Evolutionary conservation across 1,140 invertebrate genomes (phyloP).

Genomic region (Cardiocondyla obscurior): DNA sequence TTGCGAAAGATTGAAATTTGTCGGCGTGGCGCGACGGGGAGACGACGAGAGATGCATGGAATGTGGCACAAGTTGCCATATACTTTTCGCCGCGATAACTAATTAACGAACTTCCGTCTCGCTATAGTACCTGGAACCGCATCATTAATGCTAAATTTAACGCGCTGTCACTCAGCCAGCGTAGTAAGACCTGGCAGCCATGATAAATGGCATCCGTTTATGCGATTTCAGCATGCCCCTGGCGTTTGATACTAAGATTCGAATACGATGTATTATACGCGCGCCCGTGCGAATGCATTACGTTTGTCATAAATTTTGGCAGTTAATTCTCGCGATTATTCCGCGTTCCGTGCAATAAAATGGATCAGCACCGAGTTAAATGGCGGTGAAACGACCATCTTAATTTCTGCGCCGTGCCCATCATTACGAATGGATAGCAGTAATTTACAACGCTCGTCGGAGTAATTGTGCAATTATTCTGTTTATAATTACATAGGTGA

Average conservation of each 20-base stretch:
- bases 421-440: conserved; percentile 12
- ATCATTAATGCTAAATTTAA: conserved; percentile 69
- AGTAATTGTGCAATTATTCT: conserved; percentile 26
- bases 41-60: conserved; percentile 11
- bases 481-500: conserved; percentile 9
- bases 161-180: conserved; percentile 61
- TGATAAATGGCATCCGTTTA: conserved; percentile 64
- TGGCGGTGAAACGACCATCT: conserved; percentile 30
- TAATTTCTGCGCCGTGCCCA: not conserved
- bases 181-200: conserved; percentile 43
- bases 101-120: conserved; percentile 58
- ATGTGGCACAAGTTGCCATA: conserved; percentile 22
- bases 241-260: conserved; percentile 27
- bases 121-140: conserved; percentile 49
- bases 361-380: conserved; percentile 33
- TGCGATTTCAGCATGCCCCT: conserved; percentile 49
- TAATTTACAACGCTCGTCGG: not conserved
- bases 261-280: conserved; percentile 39
- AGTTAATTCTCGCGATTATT: conserved; percentile 53
- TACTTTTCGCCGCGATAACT: conserved; percentile 53
- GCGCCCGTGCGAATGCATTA: conserved; percentile 38
- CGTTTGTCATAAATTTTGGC: conserved; percentile 54
- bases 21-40: not conserved
- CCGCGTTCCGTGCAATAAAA: conserved; percentile 43
- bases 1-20: not conserved